phyloP scores from a whole-genome alignment of 2,888 invertebrate species.

The Platynereis dumerilii region DNA sequence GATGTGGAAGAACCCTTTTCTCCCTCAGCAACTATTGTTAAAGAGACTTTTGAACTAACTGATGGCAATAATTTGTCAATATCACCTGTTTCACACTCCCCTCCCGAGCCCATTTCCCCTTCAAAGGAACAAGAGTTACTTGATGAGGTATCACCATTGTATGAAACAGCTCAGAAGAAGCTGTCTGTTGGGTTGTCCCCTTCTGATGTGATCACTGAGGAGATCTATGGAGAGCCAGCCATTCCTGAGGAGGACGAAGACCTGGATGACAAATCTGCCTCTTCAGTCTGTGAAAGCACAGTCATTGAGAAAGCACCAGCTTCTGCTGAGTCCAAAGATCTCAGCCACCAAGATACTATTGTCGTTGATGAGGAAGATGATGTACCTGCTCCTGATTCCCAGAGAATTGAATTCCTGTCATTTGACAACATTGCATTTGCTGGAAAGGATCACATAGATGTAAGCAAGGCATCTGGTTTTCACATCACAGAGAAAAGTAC shows the following conservation, averaged over 20 bases:
- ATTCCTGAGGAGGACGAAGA: constrained; percentile 27
- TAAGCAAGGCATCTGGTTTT: background rate
- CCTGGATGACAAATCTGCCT: constrained; percentile 32
- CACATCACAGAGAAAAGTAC: background rate
- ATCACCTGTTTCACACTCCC: constrained; percentile 46
- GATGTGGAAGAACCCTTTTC: constrained; percentile 56
- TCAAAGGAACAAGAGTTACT: constrained; percentile 35
- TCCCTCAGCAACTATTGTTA: constrained; percentile 45
- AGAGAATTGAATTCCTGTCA: constrained; percentile 54
- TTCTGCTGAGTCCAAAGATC: background rate
- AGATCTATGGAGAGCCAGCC: constrained; percentile 12
- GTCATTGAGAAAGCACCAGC: constrained; percentile 5
- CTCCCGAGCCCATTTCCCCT: constrained; percentile 45
- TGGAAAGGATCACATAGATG: constrained; percentile 46
- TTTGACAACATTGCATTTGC: constrained; percentile 64
- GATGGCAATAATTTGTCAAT: constrained; percentile 43
- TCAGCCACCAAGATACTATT: background rate
- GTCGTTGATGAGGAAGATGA: background rate
- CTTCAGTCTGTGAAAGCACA: no score
- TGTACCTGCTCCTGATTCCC: no score
- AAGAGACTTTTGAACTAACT: constrained; percentile 60
- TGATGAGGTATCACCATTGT: constrained; percentile 50
- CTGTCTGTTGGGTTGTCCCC: constrained; percentile 56
- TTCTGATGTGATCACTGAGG: constrained; percentile 44
- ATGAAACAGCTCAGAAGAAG: constrained; percentile 42